phyloP scores from a whole-genome alignment of 1,140 invertebrate genomes.

The Micrasema longulum region DNA sequence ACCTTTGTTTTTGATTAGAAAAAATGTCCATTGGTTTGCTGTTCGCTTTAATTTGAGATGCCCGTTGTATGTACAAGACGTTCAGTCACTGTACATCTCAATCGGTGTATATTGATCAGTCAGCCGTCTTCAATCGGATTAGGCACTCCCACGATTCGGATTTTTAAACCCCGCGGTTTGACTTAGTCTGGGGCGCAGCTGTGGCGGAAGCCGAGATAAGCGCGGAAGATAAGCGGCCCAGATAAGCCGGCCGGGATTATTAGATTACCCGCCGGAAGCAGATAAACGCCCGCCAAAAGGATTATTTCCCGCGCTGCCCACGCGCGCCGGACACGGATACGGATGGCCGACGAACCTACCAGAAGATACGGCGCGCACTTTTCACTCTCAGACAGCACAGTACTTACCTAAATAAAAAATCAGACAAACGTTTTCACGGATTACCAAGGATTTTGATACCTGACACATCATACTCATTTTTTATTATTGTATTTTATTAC shows the following conservation, averaged over 20 bases:
- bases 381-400: background rate
- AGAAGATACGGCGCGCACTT: background rate
- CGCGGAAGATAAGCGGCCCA: slow-evolving; percentile 43
- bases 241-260: slow-evolving; percentile 47
- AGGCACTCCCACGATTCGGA: background rate
- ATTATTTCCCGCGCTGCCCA: slow-evolving; percentile 47
- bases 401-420: too few relatives aligned
- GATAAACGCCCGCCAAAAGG: slow-evolving; percentile 51
- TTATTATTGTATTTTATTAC: too few relatives aligned
- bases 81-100: too few relatives aligned
- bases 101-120: too few relatives aligned
- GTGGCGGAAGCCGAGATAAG: slow-evolving; percentile 44
- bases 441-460: background rate
- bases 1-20: too few relatives aligned
- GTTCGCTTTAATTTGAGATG: too few relatives aligned
- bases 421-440: too few relatives aligned
- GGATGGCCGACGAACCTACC: too few relatives aligned
- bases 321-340: background rate
- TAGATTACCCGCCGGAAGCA: slow-evolving; percentile 53
- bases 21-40: too few relatives aligned
- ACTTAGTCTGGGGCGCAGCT: slow-evolving; percentile 23
- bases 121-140: too few relatives aligned
- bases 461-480: background rate
- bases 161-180: background rate
- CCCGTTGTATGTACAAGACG: too few relatives aligned